These are phyloP conservation scores for Siderastrea siderea DNA, from an alignment of 92 coral and sea anemone genomes.

Conservation along the genomic window DNA sequence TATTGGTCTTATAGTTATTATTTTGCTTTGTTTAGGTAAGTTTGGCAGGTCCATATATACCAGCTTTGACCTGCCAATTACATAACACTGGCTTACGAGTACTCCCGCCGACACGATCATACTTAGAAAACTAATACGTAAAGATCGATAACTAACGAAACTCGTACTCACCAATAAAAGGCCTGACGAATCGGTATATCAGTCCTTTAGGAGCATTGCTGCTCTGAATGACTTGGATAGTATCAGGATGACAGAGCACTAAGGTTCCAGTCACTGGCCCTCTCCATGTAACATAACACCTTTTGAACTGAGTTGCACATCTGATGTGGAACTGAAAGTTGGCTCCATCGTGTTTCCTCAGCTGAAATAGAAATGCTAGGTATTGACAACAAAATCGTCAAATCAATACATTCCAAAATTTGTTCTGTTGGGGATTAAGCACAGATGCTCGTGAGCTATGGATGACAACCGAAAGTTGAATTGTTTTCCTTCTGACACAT, in stretches of 20 bases:
- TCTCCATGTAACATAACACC: conserved; percentile 27
- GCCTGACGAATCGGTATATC: conserved; percentile 23
- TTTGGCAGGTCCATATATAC: conserved; percentile 66
- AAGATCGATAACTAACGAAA: too few species aligned
- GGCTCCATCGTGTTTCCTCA: conserved; percentile 4
- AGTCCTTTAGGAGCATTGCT: conserved; percentile 58
- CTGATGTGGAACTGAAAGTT: conserved; percentile 24
- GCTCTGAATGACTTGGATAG: conserved; percentile 36
- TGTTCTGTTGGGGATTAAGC: too few species aligned
- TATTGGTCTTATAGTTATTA: too few species aligned
- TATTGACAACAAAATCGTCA: too few species aligned
- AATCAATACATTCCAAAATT: too few species aligned
- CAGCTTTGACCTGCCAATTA: conserved; percentile 43
- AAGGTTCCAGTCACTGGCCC: conserved; percentile 1
- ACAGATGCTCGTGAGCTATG: too few species aligned
- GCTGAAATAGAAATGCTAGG: neutral
- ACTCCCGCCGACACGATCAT: too few species aligned
- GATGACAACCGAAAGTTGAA: too few species aligned
- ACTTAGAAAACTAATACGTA: too few species aligned
- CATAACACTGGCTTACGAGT: conserved; percentile 20
- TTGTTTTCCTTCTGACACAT: too few species aligned
- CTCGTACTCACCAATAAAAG: conserved; percentile 36
- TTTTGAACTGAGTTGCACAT: conserved; percentile 48
- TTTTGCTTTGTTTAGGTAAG: conserved; percentile 59
- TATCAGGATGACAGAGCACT: conserved; percentile 44